These are phyloP conservation scores for Corythucha ciliata DNA, from an alignment of 2,888 invertebrate species.

Conservation along the genomic window DNA sequence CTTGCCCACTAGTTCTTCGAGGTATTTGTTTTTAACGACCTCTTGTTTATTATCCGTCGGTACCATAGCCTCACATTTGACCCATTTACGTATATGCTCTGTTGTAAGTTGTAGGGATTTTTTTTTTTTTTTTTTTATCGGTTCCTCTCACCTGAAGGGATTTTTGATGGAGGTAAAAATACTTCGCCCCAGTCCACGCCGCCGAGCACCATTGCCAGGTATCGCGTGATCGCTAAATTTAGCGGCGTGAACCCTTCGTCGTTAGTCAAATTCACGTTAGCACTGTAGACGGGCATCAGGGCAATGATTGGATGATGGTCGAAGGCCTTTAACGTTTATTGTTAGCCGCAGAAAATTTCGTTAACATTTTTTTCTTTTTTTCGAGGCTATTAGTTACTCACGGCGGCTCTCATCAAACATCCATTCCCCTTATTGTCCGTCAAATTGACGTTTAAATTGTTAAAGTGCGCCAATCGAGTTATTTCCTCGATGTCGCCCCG, in stretches of 20 bases:
- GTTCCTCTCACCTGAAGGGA: too few species aligned
- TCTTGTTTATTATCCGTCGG: too few species aligned
- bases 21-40: too few species aligned
- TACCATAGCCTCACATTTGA: too few species aligned
- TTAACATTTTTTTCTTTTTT: not conserved
- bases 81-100: too few species aligned
- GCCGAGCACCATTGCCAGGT: conserved; percentile 16
- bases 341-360: not conserved
- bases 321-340: not conserved
- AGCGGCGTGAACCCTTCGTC: conserved; percentile 27
- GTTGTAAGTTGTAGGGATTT: too few species aligned
- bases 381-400: conserved; percentile 12
- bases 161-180: conserved; percentile 15
- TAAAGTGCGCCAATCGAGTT: conserved; percentile 3
- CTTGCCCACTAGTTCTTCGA: too few species aligned
- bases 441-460: conserved; percentile 20
- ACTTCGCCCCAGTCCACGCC: conserved; percentile 18
- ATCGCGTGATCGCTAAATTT: conserved; percentile 19
- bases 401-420: conserved; percentile 21
- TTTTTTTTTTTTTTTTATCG: too few species aligned
- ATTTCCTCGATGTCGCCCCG: conserved; percentile 17
- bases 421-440: conserved; percentile 25
- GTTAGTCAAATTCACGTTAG: conserved; percentile 18
- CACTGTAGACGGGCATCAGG: conserved; percentile 11
- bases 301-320: conserved; percentile 16